A percentile compares a stretch with the other conserved stretches of the same genome.
These are phyloP conservation scores for Hylyphantes graminicola DNA, from an alignment of 1,140 invertebrate species.

Conservation along the genomic window DNA sequence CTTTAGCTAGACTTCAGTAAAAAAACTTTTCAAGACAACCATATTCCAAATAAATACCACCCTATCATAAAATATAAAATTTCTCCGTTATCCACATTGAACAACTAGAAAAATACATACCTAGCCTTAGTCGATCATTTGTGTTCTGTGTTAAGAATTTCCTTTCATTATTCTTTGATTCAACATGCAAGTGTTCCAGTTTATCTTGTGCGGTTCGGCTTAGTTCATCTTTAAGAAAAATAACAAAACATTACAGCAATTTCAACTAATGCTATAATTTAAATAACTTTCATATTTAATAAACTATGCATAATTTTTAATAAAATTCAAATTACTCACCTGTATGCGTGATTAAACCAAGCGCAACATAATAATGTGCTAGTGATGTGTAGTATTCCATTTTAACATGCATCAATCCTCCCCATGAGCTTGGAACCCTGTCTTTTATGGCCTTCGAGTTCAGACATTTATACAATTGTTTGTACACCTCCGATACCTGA, in stretches of 20 bases:
- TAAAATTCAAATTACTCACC: constrained; percentile 61
- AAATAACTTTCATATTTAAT: background rate
- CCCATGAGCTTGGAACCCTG: constrained; percentile 80
- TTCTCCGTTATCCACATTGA: too few species aligned
- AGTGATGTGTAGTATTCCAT: constrained; percentile 81
- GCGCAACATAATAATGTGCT: constrained; percentile 77
- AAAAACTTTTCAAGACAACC: too few species aligned
- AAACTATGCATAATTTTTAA: background rate
- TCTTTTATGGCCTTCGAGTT: constrained; percentile 71
- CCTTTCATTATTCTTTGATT: constrained; percentile 71
- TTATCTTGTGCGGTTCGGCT: constrained; percentile 70
- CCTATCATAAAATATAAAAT: too few species aligned
- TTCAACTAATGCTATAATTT: background rate
- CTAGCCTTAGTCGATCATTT: constrained; percentile 74
- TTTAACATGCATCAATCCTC: constrained; percentile 89
- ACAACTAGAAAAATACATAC: constrained; percentile 67
- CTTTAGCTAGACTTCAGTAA: too few species aligned
- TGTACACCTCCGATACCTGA: constrained; percentile 80
- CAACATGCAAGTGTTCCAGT: constrained; percentile 74
- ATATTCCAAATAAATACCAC: too few species aligned
- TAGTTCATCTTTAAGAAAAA: constrained; percentile 64
- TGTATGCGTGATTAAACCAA: constrained; percentile 73
- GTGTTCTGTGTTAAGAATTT: constrained; percentile 74
- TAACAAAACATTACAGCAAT: background rate
- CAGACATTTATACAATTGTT: constrained; percentile 76